Base-by-base conservation (phyloP, 2,113 vertebrate genomes). In the Gymnocephalus cernua region DNA sequence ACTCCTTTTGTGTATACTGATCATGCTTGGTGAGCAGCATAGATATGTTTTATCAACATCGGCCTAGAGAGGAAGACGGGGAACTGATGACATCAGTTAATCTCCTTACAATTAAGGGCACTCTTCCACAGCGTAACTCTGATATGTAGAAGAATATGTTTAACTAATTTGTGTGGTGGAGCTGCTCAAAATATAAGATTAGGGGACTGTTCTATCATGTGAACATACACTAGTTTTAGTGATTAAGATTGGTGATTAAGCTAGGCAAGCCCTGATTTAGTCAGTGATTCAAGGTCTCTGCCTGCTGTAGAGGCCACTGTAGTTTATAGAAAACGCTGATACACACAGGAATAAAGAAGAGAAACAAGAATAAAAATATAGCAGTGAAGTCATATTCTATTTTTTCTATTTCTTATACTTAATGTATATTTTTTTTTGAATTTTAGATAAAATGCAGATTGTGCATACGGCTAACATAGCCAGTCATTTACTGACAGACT, bases 71-170 rank as follows among this genome's bases (percentile, higher is more conserved):
- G 65, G 64, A 81, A 56, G 65, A 70, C 35, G 4, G 75, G n/a
- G 50, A 67, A 70, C 80, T 10, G 83, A 89, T 92, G 79, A 58
- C 88, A 91, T 91, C 87, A 77, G 67, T 86, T 94, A 92, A 94
- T 92, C 91, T 79, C 70, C 67, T 84, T 74, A 86, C 76, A 91
- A 88, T 91, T 88, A 92, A 81, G 83, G 21, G 54, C 86, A 29
- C 64, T 84, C 79, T 89, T 88, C 88, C 86, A 67, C 53, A 77
- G 59, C 50, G 21, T 48, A 56, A 23, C 51, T 77, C 68, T n/a
- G 74, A 79, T 68, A 23, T 47, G 23, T 23, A 74, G 21, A 74
- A 61, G 45, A 29, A 23, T 64, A 79, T 38, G 59, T 71, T 70
- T 27, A 74, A 77, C 66, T 77, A 53, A 50, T 45, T 45, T 77